phyloP scores from a whole-genome alignment of 2,888 invertebrate genomes.

The Leptopilina drosophilae region DNA sequence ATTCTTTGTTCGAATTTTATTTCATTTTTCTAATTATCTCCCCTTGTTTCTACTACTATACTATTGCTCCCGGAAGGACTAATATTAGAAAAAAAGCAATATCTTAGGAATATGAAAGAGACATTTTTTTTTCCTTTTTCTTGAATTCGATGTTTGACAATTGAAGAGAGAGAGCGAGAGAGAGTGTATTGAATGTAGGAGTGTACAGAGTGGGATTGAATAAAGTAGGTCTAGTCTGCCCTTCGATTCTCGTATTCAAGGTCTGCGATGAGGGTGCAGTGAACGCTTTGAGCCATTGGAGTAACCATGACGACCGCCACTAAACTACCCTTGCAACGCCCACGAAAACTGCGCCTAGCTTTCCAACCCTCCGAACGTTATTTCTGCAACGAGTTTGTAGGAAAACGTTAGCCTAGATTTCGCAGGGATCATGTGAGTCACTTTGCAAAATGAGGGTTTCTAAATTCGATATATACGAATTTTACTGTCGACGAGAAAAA shows the following conservation, averaged over 20 bases:
- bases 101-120: background rate
- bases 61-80: background rate
- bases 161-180: background rate
- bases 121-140: background rate
- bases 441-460: constrained; percentile 29
- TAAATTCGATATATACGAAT: constrained; percentile 5
- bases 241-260: constrained; percentile 75
- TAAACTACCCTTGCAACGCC: constrained; percentile 75
- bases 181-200: constrained; percentile 41
- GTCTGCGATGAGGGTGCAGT: constrained; percentile 75
- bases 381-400: constrained; percentile 48
- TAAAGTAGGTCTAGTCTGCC: constrained; percentile 61
- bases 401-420: constrained; percentile 50
- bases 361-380: constrained; percentile 65
- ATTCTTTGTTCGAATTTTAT: no score
- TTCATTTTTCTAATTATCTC: no score
- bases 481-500: background rate
- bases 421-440: constrained; percentile 35
- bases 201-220: constrained; percentile 28
- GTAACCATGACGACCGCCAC: constrained; percentile 77
- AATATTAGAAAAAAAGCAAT: background rate
- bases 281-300: constrained; percentile 70
- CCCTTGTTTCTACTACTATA: no score
- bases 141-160: constrained; percentile 1
- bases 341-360: constrained; percentile 68